A percentile compares a stretch with the other conserved stretches of the same genome.
These are phyloP conservation scores for Ophion costatus DNA, from an alignment of 2,888 invertebrate species.

Conservation along the genomic window DNA sequence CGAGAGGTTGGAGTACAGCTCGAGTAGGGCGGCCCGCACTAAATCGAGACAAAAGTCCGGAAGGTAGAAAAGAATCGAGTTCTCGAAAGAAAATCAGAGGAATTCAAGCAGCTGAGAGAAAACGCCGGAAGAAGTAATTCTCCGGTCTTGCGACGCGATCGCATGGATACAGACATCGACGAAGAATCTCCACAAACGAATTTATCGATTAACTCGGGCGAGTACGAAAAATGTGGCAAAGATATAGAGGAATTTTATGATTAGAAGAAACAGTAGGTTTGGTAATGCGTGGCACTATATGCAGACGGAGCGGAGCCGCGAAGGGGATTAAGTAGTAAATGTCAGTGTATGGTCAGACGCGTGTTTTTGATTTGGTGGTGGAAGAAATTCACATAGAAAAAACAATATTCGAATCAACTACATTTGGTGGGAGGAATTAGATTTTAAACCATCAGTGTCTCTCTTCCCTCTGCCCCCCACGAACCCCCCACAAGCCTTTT, in stretches of 20 bases:
- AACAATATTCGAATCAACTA: background rate
- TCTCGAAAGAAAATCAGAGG: constrained; percentile 37
- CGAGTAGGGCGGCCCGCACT: constrained; percentile 1
- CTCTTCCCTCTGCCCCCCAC: too few species aligned
- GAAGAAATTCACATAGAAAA: background rate
- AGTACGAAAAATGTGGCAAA: constrained; percentile 7
- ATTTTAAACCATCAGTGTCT: background rate
- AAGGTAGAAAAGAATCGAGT: constrained; percentile 52
- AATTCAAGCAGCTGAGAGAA: constrained; percentile 43
- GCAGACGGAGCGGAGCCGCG: constrained; percentile 4
- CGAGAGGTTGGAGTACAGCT: constrained; percentile 18
- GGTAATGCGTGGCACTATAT: background rate
- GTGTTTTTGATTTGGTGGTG: background rate
- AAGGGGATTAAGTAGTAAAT: constrained; percentile 29
- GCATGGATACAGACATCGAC: background rate
- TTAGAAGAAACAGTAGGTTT: background rate
- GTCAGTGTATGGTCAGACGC: constrained; percentile 37
- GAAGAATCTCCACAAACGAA: constrained; percentile 33
- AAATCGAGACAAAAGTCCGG: constrained; percentile 43
- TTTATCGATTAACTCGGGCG: constrained; percentile 18
- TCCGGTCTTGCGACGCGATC: constrained; percentile 19
- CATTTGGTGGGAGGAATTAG: too few species aligned
- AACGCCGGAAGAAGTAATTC: constrained; percentile 51
- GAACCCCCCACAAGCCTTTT: too few species aligned
- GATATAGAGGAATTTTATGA: background rate